A percentile compares a stretch with the other conserved stretches of the same genome.
These are phyloP conservation scores for Leguminivora glycinivorella DNA, from an alignment of 1,140 invertebrate species.

Conservation along the genomic window DNA sequence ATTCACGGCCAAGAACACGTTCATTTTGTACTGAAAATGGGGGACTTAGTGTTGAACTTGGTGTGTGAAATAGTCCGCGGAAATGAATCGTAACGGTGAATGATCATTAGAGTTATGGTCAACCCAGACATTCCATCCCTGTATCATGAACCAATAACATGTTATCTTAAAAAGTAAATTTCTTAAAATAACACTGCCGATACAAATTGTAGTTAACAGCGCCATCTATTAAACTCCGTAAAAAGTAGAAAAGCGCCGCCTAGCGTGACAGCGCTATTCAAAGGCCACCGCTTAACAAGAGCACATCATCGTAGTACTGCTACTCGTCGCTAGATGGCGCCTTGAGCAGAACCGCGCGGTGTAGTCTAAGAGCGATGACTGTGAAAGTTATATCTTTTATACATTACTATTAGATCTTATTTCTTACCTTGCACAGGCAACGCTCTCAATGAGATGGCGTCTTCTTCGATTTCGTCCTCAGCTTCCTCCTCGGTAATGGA, in stretches of 20 bases:
- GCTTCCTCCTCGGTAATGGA: slow-evolving; percentile 84
- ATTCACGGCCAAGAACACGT: too few species aligned
- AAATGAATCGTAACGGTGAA: too few species aligned
- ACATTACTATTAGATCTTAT: not conserved
- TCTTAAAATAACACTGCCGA: too few species aligned
- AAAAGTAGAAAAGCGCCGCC: slow-evolving; percentile 37
- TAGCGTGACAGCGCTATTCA: slow-evolving; percentile 30
- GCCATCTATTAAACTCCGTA: slow-evolving; percentile 31
- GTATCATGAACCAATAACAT: too few species aligned
- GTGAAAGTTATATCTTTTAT: not conserved
- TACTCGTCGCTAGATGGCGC: slow-evolving; percentile 41
- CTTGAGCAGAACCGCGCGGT: not conserved
- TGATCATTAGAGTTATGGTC: too few species aligned
- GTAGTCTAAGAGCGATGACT: too few species aligned
- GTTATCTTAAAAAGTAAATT: too few species aligned
- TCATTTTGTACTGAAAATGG: too few species aligned
- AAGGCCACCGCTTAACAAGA: not conserved
- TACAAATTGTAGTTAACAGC: slow-evolving; percentile 15
- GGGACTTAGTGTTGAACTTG: too few species aligned
- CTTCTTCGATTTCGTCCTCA: slow-evolving; percentile 76
- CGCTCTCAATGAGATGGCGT: slow-evolving; percentile 66
- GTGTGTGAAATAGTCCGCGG: too few species aligned
- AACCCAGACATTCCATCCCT: too few species aligned
- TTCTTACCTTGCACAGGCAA: slow-evolving; percentile 60
- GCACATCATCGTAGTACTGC: not conserved